Base-by-base conservation (phyloP, 2,113 vertebrate species). In the Thomomys bottae region DNA sequence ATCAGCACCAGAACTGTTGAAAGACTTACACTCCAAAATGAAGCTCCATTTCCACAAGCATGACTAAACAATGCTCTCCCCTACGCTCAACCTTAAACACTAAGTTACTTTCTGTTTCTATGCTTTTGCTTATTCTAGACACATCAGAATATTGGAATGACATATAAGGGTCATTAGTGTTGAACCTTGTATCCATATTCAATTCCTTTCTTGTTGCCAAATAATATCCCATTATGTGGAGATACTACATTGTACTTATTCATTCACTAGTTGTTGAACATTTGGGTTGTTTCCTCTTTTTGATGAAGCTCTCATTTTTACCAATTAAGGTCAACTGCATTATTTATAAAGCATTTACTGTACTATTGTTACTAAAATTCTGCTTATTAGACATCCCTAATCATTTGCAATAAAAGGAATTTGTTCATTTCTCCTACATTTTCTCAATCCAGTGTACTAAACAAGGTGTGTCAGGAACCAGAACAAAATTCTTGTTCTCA, bases 311-410 rank as follows among this genome's bases (percentile, higher is more conserved):
- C 12, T 75, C 15, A 77, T 76, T 89, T 38, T 88, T 77, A 84
- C 28, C 21, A 18, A 26, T 64, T 45, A 93, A 71, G 42, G 2
- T 86, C 57, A 67, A 63, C 17, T 68, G 40, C 42, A 45, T 82
- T 92, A 70, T 82, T 92, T 66, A 83, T 59, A 88, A 59, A 70
- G 82, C 12, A 77, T 72, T 84, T 90, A 78, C 38, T 91, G 4
- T 54, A 45, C 2, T 63, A 70, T 49, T 63, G 64, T 49, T 78
- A 45, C n/a, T 66, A 70, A 80, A 24, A 26, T 70, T 73, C 93
- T 78, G 45, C 14, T 54, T 82, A 89, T 90, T 66, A 68, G n/a
- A 24, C 73, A 88, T 79, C 7, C 79, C 36, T 88, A n/a, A 20
- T 82, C 70, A 66, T 73, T 77, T 95, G 34, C 64, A 38, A 36